These are phyloP conservation scores for Troglohyphantes excavatus DNA, from an alignment of 2,888 invertebrate genomes.

Conservation along the genomic window DNA sequence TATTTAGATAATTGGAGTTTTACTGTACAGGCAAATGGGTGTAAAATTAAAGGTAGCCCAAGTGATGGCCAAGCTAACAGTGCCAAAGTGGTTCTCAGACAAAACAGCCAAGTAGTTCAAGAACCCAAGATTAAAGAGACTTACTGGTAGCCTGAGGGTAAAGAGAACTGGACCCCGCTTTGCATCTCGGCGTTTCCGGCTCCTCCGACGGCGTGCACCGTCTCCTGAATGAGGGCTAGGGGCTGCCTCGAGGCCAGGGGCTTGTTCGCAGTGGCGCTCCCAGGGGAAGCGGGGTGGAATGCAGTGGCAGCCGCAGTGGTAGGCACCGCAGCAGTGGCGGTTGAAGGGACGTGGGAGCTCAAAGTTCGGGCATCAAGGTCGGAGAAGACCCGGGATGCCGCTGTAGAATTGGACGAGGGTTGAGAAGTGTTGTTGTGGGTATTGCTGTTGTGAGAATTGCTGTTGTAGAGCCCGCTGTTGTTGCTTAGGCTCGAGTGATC, in stretches of 20 bases:
- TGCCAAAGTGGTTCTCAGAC: no score
- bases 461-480: slow-evolving; percentile 30
- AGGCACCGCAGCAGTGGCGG: no score
- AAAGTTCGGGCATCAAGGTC: slow-evolving; percentile 43
- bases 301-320: background rate
- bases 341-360: background rate
- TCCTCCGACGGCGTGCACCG: slow-evolving; percentile 67
- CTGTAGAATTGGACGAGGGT: slow-evolving; percentile 6
- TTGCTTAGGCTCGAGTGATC: slow-evolving; percentile 72
- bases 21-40: no score
- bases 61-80: no score
- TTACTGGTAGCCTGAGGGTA: slow-evolving; percentile 76
- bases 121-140: background rate
- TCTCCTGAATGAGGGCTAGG: slow-evolving; percentile 70
- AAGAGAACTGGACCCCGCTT: slow-evolving; percentile 72
- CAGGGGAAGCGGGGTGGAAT: slow-evolving; percentile 1
- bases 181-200: slow-evolving; percentile 67
- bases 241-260: slow-evolving; percentile 65
- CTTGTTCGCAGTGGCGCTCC: slow-evolving; percentile 23
- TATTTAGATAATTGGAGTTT: no score
- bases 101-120: no score
- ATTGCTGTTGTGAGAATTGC: slow-evolving; percentile 27
- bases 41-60: no score
- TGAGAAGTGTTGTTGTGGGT: slow-evolving; percentile 22
- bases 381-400: slow-evolving; percentile 24